phyloP scores from a whole-genome alignment of 2,888 invertebrate genomes.

The Chalcis sispes region DNA sequence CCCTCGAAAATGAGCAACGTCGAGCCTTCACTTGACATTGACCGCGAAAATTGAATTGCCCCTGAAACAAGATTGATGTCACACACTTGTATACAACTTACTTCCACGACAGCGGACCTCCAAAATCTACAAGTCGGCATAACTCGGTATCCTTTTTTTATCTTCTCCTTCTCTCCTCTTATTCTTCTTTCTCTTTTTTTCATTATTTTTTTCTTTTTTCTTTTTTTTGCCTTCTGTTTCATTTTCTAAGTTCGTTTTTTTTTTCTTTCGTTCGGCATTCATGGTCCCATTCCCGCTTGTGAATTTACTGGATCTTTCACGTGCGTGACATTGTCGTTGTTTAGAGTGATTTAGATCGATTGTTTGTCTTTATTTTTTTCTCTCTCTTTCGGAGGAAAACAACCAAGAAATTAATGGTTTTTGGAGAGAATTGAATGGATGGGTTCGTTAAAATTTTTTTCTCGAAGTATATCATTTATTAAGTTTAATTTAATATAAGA shows the following conservation, averaged over 20 bases:
- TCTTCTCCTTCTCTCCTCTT: neutral
- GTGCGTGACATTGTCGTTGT: neutral
- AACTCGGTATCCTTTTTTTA: no score
- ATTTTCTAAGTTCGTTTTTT: constrained; percentile 4
- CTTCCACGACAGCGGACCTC: constrained; percentile 12
- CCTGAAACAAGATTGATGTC: constrained; percentile 49
- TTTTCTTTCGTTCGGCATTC: neutral
- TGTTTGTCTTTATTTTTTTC: neutral
- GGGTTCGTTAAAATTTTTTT: no score
- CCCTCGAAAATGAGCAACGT: constrained; percentile 63
- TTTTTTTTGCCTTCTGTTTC: neutral
- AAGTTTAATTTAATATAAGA: no score
- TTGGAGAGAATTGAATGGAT: no score
- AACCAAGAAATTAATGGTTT: neutral
- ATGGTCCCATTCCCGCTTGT: neutral
- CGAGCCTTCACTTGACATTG: constrained; percentile 55
- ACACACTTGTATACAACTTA: constrained; percentile 49
- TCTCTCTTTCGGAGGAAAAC: neutral
- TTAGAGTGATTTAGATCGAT: constrained; percentile 17
- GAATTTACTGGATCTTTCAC: neutral
- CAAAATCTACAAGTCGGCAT: no score
- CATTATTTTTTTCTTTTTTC: neutral
- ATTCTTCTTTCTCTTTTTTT: neutral
- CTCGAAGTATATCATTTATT: no score
- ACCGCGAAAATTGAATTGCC: constrained; percentile 54